Evolutionary conservation across 2,797 vertebrate genomes (phyloP).

Genomic region (Poecilia gillii): DNA sequence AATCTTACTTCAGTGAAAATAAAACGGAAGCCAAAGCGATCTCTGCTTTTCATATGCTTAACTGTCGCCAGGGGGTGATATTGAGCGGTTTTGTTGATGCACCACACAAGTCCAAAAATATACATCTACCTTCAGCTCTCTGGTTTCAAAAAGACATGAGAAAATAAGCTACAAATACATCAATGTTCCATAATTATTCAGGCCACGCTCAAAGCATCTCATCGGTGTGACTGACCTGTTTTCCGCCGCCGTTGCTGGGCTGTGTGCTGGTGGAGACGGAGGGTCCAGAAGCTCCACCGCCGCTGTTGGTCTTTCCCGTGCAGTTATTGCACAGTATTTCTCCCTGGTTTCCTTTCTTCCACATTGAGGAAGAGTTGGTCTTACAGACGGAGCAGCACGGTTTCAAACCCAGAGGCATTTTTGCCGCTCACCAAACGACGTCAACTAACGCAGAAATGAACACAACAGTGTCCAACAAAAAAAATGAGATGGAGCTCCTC

Average conservation of each 20-base stretch:
- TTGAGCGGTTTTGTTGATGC: neutral
- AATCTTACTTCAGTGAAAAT: neutral
- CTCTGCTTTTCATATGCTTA: neutral
- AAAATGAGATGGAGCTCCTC: slow-evolving; percentile 29
- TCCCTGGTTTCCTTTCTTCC: slow-evolving; percentile 94
- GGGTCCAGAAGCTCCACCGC: slow-evolving; percentile 71
- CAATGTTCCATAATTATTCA: too few species aligned
- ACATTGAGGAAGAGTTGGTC: slow-evolving; percentile 96
- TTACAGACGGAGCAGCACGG: slow-evolving; percentile 94
- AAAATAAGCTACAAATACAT: too few species aligned
- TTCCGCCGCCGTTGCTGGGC: slow-evolving; percentile 86
- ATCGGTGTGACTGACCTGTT: slow-evolving; percentile 81
- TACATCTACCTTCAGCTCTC: neutral
- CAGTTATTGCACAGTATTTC: slow-evolving; percentile 96
- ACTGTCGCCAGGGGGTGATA: neutral
- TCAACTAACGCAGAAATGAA: slow-evolving; percentile 3
- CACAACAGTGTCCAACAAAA: slow-evolving; percentile 10
- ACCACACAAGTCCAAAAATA: neutral
- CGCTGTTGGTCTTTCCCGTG: slow-evolving; percentile 81
- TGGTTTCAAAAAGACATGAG: neutral
- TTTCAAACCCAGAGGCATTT: slow-evolving; percentile 95
- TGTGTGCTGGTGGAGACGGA: slow-evolving; percentile 80
- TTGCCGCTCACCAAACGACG: slow-evolving; percentile 12
- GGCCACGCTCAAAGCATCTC: neutral
- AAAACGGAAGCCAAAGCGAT: neutral